Base-by-base conservation (phyloP, 1,140 invertebrate species). In the Nasonia vitripennis region DNA sequence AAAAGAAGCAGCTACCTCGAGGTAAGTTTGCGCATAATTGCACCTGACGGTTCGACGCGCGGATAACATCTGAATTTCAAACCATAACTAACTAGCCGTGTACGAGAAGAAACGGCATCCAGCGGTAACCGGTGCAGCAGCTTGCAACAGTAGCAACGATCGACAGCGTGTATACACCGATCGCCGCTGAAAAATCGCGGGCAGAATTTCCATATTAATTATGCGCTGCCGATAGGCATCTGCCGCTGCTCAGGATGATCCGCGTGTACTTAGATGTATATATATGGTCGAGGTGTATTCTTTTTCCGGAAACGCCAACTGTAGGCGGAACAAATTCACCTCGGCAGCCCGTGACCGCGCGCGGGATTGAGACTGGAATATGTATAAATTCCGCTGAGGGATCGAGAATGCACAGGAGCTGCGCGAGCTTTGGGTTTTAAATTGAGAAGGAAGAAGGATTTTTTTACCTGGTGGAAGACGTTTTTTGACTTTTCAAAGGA, bases 271-370 rank as follows among this genome's bases (percentile, higher is more conserved):
- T 75, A 70, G n/a, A 62, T 78, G 23, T 78, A 77, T 41, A 77
- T 77, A 41, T 48, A 48, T 45, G 14, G 9, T 17, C 78, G 55
- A 62, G 14, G 37, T 34, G 23, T 20, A 77, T 51, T 77, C 84
- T 77, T 78, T 85, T 87, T 87, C 88, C 86, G 85, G 87, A 81
- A 88, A 84, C 87, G 78, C 84, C 27, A 9, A 17, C 37, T 78
- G 45, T 51, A 85, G 41, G 85, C 86, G 86, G 87, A 88, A 87
- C 88, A 87, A 83, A 88, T 88, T 86, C 81, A 77, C 45, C 55
- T 77, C 27, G 55, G 3, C 55, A 48, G 79, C 71, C 71, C 37
- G 78, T 84, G 68, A 77, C 77, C 51, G 48, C 45, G 12, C 23
- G 37, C 27, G 6, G 55, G 62, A 17, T 68, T 27, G 67, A 45